phyloP scores from a whole-genome alignment of 2,888 invertebrate genomes.

The Drosophila affinis region DNA sequence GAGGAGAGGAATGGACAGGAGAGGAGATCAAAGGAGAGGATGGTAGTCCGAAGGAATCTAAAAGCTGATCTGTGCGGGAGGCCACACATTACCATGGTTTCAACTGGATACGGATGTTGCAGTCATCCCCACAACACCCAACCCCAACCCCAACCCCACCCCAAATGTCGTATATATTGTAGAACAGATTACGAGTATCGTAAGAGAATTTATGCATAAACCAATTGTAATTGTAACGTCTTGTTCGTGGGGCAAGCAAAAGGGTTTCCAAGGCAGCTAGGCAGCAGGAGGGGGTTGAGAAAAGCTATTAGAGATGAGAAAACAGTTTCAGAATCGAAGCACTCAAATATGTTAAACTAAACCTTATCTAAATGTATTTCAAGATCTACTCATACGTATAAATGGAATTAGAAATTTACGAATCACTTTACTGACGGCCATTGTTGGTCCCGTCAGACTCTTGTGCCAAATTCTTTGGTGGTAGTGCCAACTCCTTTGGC shows the following conservation, averaged over 20 bases:
- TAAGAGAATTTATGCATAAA: constrained; percentile 38
- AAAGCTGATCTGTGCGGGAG: constrained; percentile 57
- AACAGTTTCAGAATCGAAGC: constrained; percentile 29
- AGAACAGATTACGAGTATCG: constrained; percentile 6
- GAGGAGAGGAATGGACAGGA: constrained; percentile 4
- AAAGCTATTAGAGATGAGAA: constrained; percentile 12
- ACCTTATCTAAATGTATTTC: constrained; percentile 18
- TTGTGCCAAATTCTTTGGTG: constrained; percentile 61
- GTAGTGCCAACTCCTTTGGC: constrained; percentile 50
- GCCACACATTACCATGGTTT: constrained; percentile 61
- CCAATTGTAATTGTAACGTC: constrained; percentile 38
- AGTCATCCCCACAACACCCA: constrained; percentile 25
- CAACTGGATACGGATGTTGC: constrained; percentile 69
- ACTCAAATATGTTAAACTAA: constrained; percentile 28
- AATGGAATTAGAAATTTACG: constrained; percentile 36
- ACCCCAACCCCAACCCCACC: background rate
- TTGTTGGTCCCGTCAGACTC: constrained; percentile 40
- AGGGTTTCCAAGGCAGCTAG: constrained; percentile 65
- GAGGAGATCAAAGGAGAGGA: background rate
- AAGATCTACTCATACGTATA: constrained; percentile 30
- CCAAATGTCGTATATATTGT: constrained; percentile 12
- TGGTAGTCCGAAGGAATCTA: constrained; percentile 19
- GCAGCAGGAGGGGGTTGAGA: constrained; percentile 29
- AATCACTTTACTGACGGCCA: constrained; percentile 8
- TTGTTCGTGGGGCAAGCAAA: constrained; percentile 29